phyloP scores from a whole-genome alignment of 2,888 invertebrate species.

The Pycnomerus fuliginosus region DNA sequence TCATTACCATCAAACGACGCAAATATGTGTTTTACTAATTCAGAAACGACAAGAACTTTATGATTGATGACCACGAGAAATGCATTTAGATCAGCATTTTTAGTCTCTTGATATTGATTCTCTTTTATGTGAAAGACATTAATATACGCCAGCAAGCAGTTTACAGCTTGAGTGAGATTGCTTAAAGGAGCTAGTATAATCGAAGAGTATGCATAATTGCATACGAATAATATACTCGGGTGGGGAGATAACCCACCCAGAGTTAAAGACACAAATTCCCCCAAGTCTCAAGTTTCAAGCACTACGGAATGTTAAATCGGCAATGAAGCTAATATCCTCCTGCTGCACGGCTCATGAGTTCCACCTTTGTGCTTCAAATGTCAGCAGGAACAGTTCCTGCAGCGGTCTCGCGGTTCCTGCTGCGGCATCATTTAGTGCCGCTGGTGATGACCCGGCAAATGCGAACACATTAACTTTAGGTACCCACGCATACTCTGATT shows the following conservation, averaged over 20 bases:
- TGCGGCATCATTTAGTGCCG: conserved; percentile 38
- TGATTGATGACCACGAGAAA: no score
- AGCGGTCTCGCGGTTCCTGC: conserved; percentile 30
- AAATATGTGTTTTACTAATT: no score
- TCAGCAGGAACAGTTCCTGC: conserved; percentile 20
- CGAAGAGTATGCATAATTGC: not conserved
- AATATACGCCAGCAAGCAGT: no score
- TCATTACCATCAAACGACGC: not conserved
- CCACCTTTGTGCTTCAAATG: conserved; percentile 22
- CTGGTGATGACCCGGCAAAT: conserved; percentile 44
- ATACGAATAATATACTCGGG: not conserved
- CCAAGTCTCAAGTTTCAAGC: conserved; percentile 4
- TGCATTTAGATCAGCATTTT: no score
- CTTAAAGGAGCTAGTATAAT: no score
- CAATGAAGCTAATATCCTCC: conserved; percentile 24
- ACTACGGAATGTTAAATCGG: conserved; percentile 10
- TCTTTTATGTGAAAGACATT: no score
- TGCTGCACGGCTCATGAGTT: conserved; percentile 26
- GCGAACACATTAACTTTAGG: conserved; percentile 34
- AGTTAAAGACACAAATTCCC: conserved; percentile 12
- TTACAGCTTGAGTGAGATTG: no score
- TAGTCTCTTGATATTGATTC: no score
- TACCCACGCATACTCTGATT: conserved; percentile 25
- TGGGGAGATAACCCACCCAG: not conserved
- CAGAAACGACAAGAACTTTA: no score